phyloP scores from a whole-genome alignment of 2,888 invertebrate species.

The Pomacea canaliculata region DNA sequence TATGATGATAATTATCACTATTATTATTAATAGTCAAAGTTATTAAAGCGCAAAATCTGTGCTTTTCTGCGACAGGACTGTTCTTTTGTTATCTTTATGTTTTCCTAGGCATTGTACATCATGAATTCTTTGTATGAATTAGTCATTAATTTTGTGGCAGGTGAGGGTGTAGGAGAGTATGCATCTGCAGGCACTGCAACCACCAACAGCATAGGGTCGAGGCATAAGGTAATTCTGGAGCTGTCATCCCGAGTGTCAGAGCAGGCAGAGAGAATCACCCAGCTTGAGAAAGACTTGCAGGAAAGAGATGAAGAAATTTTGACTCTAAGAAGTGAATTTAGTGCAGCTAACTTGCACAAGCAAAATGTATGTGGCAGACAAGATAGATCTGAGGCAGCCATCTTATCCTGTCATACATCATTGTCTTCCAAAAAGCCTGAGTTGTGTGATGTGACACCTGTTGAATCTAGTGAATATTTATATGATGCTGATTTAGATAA shows the following conservation, averaged over 20 bases:
- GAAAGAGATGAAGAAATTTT: constrained; percentile 47
- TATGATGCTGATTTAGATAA: no score
- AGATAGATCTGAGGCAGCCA: background rate
- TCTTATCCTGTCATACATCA: background rate
- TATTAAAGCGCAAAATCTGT: no score
- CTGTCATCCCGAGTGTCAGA: constrained; percentile 58
- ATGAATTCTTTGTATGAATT: no score
- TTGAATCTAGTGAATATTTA: background rate
- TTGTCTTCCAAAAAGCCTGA: background rate
- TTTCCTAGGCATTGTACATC: no score
- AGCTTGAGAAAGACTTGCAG: constrained; percentile 42
- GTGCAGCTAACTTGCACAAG: no score
- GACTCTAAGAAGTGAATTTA: background rate
- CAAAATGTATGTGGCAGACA: background rate
- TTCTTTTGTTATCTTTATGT: no score
- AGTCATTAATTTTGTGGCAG: no score
- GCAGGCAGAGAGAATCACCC: constrained; percentile 48
- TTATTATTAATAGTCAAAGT: no score
- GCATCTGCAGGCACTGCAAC: no score
- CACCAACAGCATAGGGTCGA: background rate
- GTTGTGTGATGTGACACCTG: background rate
- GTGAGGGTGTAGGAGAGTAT: no score
- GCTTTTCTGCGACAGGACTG: no score
- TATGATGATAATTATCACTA: no score
- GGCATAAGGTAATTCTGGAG: constrained; percentile 51